phyloP scores from a whole-genome alignment of 2,113 vertebrate genomes.

The Uropsilus gracilis region DNA sequence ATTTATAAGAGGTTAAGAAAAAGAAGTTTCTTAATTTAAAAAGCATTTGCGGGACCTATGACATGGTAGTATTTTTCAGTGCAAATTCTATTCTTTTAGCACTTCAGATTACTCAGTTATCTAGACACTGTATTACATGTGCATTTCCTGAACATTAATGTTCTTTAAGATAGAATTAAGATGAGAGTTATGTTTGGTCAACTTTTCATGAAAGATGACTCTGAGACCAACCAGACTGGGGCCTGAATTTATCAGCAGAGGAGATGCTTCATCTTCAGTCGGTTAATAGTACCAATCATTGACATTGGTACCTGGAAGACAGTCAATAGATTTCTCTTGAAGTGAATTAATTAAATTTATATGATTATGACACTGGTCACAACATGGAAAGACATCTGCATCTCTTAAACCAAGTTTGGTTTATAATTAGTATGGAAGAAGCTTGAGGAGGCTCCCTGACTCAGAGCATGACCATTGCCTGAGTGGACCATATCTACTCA shows the following conservation, averaged over 20 bases:
- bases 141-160: neutral
- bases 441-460: neutral
- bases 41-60: neutral
- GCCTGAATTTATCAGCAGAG: neutral
- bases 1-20: conserved; percentile 51
- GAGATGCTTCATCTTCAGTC: neutral
- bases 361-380: neutral
- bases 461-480: neutral
- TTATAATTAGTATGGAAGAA: neutral
- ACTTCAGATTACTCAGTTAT: neutral
- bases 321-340: neutral
- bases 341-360: neutral
- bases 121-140: neutral
- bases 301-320: neutral
- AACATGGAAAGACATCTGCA: neutral
- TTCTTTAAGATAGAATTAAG: neutral
- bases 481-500: neutral
- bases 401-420: neutral
- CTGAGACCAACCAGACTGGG: neutral
- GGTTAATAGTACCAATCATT: neutral
- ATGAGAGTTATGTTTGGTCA: neutral
- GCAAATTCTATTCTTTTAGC: neutral
- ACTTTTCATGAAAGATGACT: neutral
- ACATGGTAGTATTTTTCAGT: neutral
- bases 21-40: conserved; percentile 68